A percentile compares a stretch with the other conserved stretches of the same genome.
Evolutionary conservation across 2,888 invertebrate species (phyloP).

Genomic region (Lysandra coridon): DNA sequence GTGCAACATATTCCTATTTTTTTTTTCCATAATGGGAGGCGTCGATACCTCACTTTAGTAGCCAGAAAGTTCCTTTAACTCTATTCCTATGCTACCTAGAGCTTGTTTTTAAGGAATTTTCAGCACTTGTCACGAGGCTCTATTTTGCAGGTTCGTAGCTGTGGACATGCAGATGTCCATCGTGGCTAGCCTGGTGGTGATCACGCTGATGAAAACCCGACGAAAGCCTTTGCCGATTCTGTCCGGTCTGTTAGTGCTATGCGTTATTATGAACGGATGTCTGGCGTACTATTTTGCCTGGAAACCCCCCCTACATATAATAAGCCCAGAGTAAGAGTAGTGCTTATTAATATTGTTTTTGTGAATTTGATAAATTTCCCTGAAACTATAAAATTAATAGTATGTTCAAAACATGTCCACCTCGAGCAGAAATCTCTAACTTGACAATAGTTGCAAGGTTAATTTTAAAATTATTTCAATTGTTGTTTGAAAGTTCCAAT

Average conservation of each 20-base stretch:
- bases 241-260: constrained; percentile 41
- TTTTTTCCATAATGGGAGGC: too few species aligned
- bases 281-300: constrained; percentile 50
- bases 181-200: constrained; percentile 46
- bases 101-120: too few species aligned
- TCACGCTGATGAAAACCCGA: constrained; percentile 45
- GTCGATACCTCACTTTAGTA: too few species aligned
- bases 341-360: background rate
- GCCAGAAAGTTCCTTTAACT: too few species aligned
- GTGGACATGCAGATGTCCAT: constrained; percentile 62
- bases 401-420: too few species aligned
- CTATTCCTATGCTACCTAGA: too few species aligned
- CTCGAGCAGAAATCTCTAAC: too few species aligned
- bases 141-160: constrained; percentile 54
- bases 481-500: too few species aligned
- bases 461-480: too few species aligned
- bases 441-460: too few species aligned
- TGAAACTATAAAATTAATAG: background rate
- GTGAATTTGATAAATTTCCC: background rate
- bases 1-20: too few species aligned
- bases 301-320: constrained; percentile 52
- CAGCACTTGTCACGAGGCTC: too few species aligned
- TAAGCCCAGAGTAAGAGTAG: constrained; percentile 54
- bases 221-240: constrained; percentile 45
- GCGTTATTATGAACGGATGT: constrained; percentile 47